Evolutionary conservation across 2,888 invertebrate genomes (phyloP).

Genomic region (Entomobrya multifasciata): DNA sequence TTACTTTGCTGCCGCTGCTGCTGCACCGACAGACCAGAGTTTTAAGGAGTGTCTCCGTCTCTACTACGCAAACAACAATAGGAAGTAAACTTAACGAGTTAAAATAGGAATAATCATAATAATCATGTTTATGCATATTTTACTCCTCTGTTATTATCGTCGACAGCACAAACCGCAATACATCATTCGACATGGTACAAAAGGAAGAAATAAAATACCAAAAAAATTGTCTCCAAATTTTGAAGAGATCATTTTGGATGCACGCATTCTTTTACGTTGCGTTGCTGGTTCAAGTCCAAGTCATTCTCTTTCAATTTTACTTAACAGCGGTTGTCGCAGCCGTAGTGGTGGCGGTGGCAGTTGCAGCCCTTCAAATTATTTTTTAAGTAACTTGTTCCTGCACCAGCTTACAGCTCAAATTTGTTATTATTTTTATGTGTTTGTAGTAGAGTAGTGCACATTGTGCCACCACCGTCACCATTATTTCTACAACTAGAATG

Average conservation of each 20-base stretch:
- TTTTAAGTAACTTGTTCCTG: constrained; percentile 45
- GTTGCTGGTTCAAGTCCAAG: too few species aligned
- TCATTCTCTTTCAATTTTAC: too few species aligned
- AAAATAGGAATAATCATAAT: constrained; percentile 53
- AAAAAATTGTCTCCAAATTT: constrained; percentile 45
- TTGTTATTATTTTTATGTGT: neutral
- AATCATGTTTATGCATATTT: constrained; percentile 29
- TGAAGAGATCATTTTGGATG: neutral
- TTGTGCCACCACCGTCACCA: neutral
- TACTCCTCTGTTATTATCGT: neutral
- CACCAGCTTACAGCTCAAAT: neutral
- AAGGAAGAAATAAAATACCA: neutral
- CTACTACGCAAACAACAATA: constrained; percentile 7
- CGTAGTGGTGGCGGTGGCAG: neutral
- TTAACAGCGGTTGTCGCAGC: too few species aligned
- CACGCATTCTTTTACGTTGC: neutral
- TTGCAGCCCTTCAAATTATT: neutral
- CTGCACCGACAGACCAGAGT: neutral
- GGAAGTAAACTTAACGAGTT: constrained; percentile 64
- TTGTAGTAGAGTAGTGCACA: neutral
- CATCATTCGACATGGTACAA: neutral
- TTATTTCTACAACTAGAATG: neutral
- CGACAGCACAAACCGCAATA: neutral
- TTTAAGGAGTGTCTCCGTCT: neutral
- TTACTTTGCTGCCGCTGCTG: neutral